Evolutionary conservation across 2,797 vertebrate genomes (phyloP), one percentile per base, ranked within the genome.

Genomic region (Otolemur crassicaudatus): DNA sequence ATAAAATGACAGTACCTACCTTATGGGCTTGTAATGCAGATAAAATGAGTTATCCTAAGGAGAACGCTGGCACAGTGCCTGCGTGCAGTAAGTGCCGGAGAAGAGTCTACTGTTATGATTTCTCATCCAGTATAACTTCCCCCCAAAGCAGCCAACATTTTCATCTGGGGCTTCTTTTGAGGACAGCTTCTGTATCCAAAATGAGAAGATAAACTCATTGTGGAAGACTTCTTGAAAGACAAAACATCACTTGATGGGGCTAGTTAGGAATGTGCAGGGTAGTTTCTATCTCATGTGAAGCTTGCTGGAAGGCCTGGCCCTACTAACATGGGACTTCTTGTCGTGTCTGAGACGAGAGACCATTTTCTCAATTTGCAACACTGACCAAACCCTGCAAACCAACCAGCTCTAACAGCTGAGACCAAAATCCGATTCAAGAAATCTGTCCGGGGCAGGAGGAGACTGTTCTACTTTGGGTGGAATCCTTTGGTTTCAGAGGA

Each of bases 21-120:
- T 86, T 75, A 61, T 3, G 56, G 65, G 27, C 69, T 20, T 70
- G n/a, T 20, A 31, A 67, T 10, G 40, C 29, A 76, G 46, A 65
- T 9, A 17, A 87, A 67, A 80, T 10, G 31, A 60, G 87, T 19
- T 23, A 11, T 16, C 16, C 11, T 27, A 25, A 73, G 29, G 40
- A n/a, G 46, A 69, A 77, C 20, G 22, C 5, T 31, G 22, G 61
- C 43, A 53, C 1, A n/a, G 43, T 7, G 31, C 37, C 85, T 13
- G 7, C 0, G 1, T 9, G 12, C 1, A 53, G 23, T n/a, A 75
- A 9, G 23, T n/a, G 80, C 58, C 19, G 22, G 19, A 2, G 3
- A 43, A 46, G 22, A 20, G 27, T 79, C 65, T 49, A 40, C 40
- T 79, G 7, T 37, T 46, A 3, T 25, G 69, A 20, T 60, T 87